Percentiles rank a stretch among this genome's conserved stretches.
Evolutionary conservation across 2,888 invertebrate genomes (phyloP).

Genomic region (Tenthredo scrophulariae): DNA sequence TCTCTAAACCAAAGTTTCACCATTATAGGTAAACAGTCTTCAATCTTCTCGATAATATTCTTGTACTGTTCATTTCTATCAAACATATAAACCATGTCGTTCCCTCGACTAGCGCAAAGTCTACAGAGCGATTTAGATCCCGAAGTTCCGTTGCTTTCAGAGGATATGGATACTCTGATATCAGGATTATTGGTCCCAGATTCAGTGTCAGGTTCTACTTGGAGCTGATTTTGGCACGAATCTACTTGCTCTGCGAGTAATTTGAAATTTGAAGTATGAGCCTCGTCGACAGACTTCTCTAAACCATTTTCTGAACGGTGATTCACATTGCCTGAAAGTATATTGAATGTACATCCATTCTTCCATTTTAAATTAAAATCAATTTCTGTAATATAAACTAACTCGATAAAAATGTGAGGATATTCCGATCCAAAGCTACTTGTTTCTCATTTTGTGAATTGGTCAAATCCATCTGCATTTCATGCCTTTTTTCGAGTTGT

Average conservation of each 20-base stretch:
- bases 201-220: not conserved
- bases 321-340: not conserved
- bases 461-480: not conserved
- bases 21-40: constrained; percentile 43
- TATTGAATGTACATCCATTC: not conserved
- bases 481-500: not conserved
- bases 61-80: not conserved
- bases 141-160: not conserved
- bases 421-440: not conserved
- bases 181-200: not conserved
- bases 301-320: not conserved
- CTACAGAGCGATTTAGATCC: constrained; percentile 48
- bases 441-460: not conserved
- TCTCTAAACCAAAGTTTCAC: constrained; percentile 28
- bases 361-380: not conserved
- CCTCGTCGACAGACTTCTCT: not conserved
- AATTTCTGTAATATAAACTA: not conserved
- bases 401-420: not conserved
- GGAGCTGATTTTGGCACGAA: not conserved
- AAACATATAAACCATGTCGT: constrained; percentile 12
- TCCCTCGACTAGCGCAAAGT: constrained; percentile 37
- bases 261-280: not conserved
- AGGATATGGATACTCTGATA: not conserved
- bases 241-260: constrained; percentile 8
- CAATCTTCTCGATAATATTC: not conserved